Evolutionary conservation across 2,113 vertebrate genomes (phyloP).

Genomic region (Pollachius pollachius): DNA sequence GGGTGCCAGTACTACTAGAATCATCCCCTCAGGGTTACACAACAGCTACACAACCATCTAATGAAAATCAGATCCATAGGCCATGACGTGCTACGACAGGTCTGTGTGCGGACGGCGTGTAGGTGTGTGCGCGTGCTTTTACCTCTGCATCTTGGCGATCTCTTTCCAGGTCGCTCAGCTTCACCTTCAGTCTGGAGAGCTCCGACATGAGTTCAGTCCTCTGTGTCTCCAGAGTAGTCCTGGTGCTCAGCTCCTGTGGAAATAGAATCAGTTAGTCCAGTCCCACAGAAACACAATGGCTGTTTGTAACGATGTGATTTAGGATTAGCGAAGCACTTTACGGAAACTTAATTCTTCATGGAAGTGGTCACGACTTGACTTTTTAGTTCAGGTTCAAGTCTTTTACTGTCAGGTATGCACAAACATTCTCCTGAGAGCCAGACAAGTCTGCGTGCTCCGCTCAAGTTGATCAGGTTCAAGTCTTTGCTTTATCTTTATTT

Average conservation of each 20-base stretch:
- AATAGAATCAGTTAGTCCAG: neutral
- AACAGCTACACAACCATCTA: neutral
- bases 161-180: conserved; percentile 83
- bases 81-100: neutral
- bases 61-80: neutral
- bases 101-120: neutral
- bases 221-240: conserved; percentile 89
- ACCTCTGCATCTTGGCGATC: conserved; percentile 88
- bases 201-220: conserved; percentile 94
- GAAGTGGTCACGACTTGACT: too few species aligned
- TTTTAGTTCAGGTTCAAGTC: too few species aligned
- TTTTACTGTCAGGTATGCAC: too few species aligned
- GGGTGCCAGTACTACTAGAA: conserved; percentile 32
- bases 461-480: too few species aligned
- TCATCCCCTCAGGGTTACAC: neutral
- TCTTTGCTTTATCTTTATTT: too few species aligned
- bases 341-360: too few species aligned
- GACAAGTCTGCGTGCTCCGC: too few species aligned
- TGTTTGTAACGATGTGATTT: neutral
- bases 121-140: conserved; percentile 18
- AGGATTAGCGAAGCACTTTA: too few species aligned
- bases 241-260: conserved; percentile 86
- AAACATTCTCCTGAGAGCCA: too few species aligned
- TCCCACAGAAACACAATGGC: too few species aligned
- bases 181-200: conserved; percentile 90